Evolutionary conservation across 2,113 vertebrate species (phyloP).

Genomic region (Anoplopoma fimbria): DNA sequence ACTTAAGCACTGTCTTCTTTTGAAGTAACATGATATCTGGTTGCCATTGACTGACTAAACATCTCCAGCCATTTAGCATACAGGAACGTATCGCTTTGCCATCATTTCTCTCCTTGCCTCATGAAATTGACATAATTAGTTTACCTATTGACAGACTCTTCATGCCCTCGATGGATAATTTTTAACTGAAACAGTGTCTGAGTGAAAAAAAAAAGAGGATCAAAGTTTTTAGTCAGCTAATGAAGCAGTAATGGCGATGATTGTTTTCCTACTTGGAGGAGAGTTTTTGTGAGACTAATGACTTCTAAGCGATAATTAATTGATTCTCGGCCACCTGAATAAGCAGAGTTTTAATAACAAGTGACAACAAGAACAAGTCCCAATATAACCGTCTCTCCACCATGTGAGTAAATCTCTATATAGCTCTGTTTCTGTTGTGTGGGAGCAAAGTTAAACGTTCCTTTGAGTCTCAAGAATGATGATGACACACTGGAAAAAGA

Average conservation of each 20-base stretch:
- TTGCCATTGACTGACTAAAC: constrained; percentile 32
- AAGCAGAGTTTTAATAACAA: constrained; percentile 90
- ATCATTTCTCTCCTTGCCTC: constrained; percentile 51
- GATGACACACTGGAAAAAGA: not conserved
- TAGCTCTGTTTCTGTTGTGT: not conserved
- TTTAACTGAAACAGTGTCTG: constrained; percentile 53
- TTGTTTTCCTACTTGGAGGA: constrained; percentile 86
- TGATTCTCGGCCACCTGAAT: constrained; percentile 89
- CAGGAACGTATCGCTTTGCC: constrained; percentile 40
- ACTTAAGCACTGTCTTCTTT: not conserved
- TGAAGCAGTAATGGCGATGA: constrained; percentile 88
- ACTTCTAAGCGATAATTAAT: constrained; percentile 88
- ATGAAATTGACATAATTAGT: constrained; percentile 72
- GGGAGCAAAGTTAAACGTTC: not conserved
- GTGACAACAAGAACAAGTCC: constrained; percentile 85
- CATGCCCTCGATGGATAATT: constrained; percentile 46
- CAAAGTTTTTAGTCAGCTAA: constrained; percentile 82
- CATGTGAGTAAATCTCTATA: constrained; percentile 74
- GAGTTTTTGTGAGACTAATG: constrained; percentile 88
- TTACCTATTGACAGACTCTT: constrained; percentile 63
- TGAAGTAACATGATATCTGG: not conserved
- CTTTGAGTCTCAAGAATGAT: not conserved
- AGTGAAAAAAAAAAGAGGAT: constrained; percentile 21
- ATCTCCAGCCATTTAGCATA: constrained; percentile 20
- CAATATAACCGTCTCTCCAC: constrained; percentile 75